Conservation (phyloP, 2,797 vertebrate genomes). For the Alcedo quadribrachys region DNA sequence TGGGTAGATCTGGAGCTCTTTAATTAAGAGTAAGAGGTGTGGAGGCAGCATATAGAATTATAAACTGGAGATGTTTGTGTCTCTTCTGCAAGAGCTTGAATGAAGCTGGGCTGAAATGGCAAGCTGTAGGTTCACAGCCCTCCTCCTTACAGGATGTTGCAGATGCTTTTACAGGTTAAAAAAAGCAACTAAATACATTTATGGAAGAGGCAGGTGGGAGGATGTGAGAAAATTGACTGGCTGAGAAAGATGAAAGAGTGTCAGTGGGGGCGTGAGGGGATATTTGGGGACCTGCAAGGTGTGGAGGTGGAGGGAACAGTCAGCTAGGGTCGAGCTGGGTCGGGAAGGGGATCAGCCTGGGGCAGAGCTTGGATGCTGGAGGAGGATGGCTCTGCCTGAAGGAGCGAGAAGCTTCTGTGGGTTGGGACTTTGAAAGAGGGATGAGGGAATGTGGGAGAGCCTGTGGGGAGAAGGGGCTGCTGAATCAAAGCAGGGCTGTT, state of each 20-base stretch:
- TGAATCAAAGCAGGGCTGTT: background rate
- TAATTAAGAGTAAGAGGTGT: background rate
- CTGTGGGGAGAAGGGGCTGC: background rate
- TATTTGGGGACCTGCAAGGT: background rate
- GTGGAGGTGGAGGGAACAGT: background rate
- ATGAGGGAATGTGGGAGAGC: background rate
- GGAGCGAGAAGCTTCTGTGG: background rate
- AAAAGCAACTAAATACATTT: background rate
- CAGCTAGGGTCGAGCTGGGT: background rate
- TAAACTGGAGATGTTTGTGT: background rate
- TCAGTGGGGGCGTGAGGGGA: background rate
- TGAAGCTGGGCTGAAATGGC: background rate
- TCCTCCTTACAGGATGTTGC: background rate
- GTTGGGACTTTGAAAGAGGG: background rate
- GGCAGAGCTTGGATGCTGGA: background rate
- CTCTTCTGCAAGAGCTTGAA: background rate
- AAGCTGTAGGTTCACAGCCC: background rate
- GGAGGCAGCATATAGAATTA: background rate
- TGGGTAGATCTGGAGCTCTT: background rate
- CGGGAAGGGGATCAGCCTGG: background rate
- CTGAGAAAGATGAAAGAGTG: background rate
- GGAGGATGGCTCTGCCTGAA: background rate
- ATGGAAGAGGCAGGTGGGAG: constrained; percentile 36
- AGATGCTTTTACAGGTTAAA: background rate
- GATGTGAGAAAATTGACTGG: constrained; percentile 12